phyloP scores from a whole-genome alignment of 2,113 vertebrate species.

The Pristiophorus japonicus region DNA sequence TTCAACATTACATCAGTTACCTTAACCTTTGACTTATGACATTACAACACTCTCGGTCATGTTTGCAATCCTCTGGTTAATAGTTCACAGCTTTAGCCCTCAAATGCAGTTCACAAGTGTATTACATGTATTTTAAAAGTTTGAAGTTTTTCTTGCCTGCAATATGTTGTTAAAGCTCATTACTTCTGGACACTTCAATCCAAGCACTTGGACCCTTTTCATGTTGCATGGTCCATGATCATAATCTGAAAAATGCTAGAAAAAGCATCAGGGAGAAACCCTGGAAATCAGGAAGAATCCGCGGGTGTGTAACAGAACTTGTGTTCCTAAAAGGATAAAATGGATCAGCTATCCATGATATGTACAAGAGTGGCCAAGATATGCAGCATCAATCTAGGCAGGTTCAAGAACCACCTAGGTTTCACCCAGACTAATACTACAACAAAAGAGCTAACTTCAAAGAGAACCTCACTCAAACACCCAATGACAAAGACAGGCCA shows the following conservation, averaged over 20 bases:
- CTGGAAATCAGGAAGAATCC: background rate
- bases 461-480: conserved; percentile 2
- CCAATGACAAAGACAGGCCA: background rate
- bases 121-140: background rate
- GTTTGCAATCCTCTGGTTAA: conserved; percentile 18
- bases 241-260: background rate
- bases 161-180: background rate
- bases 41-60: conserved; percentile 1
- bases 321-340: background rate
- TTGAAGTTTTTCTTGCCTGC: background rate
- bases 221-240: background rate
- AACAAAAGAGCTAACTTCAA: conserved; percentile 26
- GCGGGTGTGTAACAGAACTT: background rate
- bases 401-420: background rate
- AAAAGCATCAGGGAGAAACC: background rate
- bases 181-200: background rate
- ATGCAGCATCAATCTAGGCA: background rate
- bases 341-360: background rate
- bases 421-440: background rate
- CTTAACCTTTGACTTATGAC: conserved; percentile 25
- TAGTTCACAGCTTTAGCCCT: background rate
- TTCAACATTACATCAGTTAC: conserved; percentile 24
- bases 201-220: background rate
- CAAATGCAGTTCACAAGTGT: background rate
- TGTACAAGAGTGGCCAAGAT: background rate